These are phyloP conservation scores for Yponomeuta plumbellus DNA, from an alignment of 2,888 invertebrate genomes.

Conservation along the genomic window DNA sequence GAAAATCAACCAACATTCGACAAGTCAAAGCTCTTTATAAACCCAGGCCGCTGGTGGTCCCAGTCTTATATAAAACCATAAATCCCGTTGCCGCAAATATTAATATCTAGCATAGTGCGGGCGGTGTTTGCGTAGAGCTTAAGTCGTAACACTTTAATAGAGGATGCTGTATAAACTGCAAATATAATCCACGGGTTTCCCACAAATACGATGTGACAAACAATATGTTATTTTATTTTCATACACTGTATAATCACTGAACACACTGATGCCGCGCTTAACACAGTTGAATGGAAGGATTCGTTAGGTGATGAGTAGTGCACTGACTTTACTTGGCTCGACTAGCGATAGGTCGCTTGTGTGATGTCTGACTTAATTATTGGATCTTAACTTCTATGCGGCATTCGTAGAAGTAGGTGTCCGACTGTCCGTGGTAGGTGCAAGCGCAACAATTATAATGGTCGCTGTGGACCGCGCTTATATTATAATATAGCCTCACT, in stretches of 20 bases:
- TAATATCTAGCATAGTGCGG: constrained; percentile 20
- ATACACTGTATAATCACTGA: constrained; percentile 14
- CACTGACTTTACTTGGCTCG: neutral
- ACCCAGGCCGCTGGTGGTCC: constrained; percentile 40
- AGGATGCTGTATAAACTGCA: constrained; percentile 40
- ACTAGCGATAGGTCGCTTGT: neutral
- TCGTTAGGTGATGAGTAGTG: neutral
- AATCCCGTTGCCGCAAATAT: constrained; percentile 32
- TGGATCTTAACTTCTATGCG: neutral
- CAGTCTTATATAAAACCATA: constrained; percentile 32
- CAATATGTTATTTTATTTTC: constrained; percentile 30
- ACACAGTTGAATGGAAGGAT: neutral
- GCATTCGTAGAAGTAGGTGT: neutral
- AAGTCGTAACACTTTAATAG: constrained; percentile 49
- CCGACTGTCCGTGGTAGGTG: neutral
- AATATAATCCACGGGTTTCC: constrained; percentile 59
- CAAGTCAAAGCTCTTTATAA: constrained; percentile 3
- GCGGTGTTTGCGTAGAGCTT: constrained; percentile 50
- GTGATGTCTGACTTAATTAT: neutral
- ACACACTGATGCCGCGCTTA: neutral
- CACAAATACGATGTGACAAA: constrained; percentile 51
- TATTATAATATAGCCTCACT: neutral
- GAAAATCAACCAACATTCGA: neutral
- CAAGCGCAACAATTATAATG: neutral
- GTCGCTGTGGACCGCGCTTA: neutral